Percentiles rank a stretch among this genome's conserved stretches.
These are phyloP conservation scores for Cheilosia scutellata DNA, from an alignment of 2,888 invertebrate species.

Conservation along the genomic window DNA sequence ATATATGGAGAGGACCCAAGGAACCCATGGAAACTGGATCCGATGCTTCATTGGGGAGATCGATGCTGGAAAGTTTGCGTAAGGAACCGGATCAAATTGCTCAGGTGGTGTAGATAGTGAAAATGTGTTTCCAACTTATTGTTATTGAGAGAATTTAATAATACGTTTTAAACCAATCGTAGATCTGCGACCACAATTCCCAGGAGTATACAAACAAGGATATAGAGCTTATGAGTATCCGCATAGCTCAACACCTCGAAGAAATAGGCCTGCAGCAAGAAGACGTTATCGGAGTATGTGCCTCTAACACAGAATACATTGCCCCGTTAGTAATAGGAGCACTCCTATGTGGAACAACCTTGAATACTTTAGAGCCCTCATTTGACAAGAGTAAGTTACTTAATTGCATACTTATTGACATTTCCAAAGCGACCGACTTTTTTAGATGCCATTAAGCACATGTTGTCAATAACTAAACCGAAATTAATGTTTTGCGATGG, in stretches of 20 bases:
- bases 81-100: slow-evolving; percentile 24
- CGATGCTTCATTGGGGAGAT: slow-evolving; percentile 36
- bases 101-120: slow-evolving; percentile 1
- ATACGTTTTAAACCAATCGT: background rate
- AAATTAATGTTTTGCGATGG: slow-evolving; percentile 83
- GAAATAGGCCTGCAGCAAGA: slow-evolving; percentile 79
- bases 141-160: too few species aligned
- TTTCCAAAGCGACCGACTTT: too few species aligned
- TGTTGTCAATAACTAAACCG: slow-evolving; percentile 81
- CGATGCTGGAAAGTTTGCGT: slow-evolving; percentile 8
- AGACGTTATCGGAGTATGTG: slow-evolving; percentile 82
- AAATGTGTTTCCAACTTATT: background rate
- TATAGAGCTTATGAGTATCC: slow-evolving; percentile 80
- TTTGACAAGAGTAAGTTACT: slow-evolving; percentile 37
- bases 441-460: slow-evolving; percentile 79
- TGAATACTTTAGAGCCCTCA: slow-evolving; percentile 43
- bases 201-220: slow-evolving; percentile 80
- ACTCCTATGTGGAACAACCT: slow-evolving; percentile 21
- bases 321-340: slow-evolving; percentile 81
- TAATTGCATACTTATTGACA: too few species aligned
- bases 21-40: background rate
- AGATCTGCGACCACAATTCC: slow-evolving; percentile 82
- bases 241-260: slow-evolving; percentile 80
- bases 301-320: slow-evolving; percentile 80
- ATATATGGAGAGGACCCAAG: slow-evolving; percentile 33